These are phyloP conservation scores for Bos taurus DNA, from an alignment of 2,113 vertebrate species.

Conservation along the genomic window DNA sequence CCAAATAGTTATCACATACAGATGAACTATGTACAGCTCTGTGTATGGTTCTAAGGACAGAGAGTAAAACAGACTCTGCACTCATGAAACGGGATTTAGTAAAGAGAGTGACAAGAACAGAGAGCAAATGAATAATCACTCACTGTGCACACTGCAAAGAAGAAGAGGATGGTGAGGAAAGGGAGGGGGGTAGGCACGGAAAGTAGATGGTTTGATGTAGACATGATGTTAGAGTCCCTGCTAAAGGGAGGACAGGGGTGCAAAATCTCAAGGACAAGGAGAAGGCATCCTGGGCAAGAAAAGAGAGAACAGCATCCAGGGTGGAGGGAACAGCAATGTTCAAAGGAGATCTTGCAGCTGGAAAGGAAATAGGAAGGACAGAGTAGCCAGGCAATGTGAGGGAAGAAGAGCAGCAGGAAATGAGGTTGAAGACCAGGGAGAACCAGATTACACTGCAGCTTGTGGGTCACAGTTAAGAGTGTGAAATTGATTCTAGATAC, in stretches of 20 bases:
- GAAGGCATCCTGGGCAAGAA: background rate
- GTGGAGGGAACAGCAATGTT: background rate
- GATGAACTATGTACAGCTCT: background rate
- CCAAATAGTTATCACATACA: background rate
- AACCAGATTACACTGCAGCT: background rate
- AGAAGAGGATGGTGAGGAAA: background rate
- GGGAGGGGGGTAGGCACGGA: rapidly evolving
- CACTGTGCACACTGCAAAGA: background rate
- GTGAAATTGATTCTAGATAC: background rate
- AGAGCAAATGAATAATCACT: background rate
- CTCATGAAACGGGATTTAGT: background rate
- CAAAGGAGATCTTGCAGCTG: background rate
- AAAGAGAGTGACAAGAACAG: background rate
- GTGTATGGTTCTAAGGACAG: background rate
- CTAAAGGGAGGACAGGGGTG: background rate
- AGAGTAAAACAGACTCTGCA: background rate
- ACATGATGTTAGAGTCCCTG: background rate
- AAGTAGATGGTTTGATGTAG: too few species aligned
- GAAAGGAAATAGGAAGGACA: background rate
- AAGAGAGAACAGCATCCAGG: background rate
- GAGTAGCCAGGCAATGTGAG: background rate
- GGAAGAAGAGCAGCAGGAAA: background rate
- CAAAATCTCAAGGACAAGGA: background rate
- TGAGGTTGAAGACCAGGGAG: background rate
- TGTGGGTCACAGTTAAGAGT: background rate